Evolutionary conservation across 2,113 vertebrate genomes (phyloP), one percentile per base, ranked within the genome.

Genomic region (Podiceps cristatus): DNA sequence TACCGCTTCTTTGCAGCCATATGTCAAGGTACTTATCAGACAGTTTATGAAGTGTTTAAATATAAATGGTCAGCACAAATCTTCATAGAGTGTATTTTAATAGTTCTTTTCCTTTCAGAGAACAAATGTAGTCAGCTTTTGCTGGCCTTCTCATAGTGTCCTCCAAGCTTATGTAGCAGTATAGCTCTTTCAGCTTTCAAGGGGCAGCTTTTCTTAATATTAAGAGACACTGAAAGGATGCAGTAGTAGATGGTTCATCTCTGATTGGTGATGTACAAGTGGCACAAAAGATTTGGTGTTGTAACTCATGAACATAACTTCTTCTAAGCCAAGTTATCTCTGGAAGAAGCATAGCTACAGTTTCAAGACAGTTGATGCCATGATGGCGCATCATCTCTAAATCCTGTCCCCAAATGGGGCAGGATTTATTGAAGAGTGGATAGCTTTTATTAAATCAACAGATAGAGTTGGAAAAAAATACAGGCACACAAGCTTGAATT

Each of bases 21-120:
- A 91, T 86, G 83, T 92, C 86, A 85, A 69, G 58, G 68, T 90
- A 96, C 95, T 94, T 94, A 95, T 92, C 79, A 91, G 89, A 66
- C 44, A 58, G 47, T 90, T 97, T 96, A 94, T 97, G 59, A 94
- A 80, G 75, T 93, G 66, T 55, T 89, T 95, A 91, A 89, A 93
- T 83, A 49, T 72, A 80, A 94, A 86, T 83, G 63, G n/a, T 79
- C 60, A 77, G 28, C 67, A 90, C 88, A 96, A 94, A 89, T 95
- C 89, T 95, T 93, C 31, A 52, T 52, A 62, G 29, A 37, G 19
- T 80, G 9, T 86, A 77, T 77, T 96, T 93, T 72, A 86, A 64
- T 81, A 74, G 50, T 91, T 88, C 60, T 62, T 49, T 76, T 94
- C 49, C 42, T 44, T 90, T 93, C 47, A 62, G 55, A 49, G 67